Percentiles rank a stretch among this genome's conserved stretches.
Conservation (phyloP, 2,888 invertebrate species). For the Sinhomidia bicolor region DNA sequence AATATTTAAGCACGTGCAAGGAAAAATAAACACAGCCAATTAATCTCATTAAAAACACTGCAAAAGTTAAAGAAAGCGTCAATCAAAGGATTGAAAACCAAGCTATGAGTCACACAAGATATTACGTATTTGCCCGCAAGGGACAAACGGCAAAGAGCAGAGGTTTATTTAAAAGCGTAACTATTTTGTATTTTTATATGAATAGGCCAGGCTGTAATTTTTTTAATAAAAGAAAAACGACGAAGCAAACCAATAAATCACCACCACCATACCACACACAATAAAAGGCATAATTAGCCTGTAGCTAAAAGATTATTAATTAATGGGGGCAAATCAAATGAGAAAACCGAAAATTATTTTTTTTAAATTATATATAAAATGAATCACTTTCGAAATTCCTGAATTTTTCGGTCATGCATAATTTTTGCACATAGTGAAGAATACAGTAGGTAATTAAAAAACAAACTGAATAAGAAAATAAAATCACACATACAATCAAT, state of each 20-base stretch:
- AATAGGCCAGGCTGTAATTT: not conserved
- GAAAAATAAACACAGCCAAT: not conserved
- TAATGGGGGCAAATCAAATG: not conserved
- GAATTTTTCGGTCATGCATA: conserved; percentile 23
- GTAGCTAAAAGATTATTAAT: not conserved
- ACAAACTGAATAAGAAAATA: not conserved
- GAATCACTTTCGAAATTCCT: not conserved
- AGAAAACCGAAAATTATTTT: not conserved
- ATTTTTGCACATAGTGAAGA: not conserved
- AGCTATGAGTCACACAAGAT: too few relatives aligned
- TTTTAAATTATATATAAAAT: not conserved
- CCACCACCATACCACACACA: not conserved
- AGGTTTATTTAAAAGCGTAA: too few relatives aligned
- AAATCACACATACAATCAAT: conserved; percentile 29
- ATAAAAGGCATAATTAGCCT: not conserved
- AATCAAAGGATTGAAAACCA: not conserved
- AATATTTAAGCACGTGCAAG: not conserved
- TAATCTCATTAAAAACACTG: not conserved
- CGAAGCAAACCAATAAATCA: not conserved
- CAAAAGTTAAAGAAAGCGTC: not conserved
- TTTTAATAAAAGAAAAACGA: not conserved
- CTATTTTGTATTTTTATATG: not conserved
- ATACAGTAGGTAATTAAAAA: conserved; percentile 23
- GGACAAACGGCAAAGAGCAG: too few relatives aligned
- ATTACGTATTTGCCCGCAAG: not conserved